Evolutionary conservation across 2,888 invertebrate genomes (phyloP), one percentile per base, ranked within the genome.

Genomic region (Calameuta pallipes): DNA sequence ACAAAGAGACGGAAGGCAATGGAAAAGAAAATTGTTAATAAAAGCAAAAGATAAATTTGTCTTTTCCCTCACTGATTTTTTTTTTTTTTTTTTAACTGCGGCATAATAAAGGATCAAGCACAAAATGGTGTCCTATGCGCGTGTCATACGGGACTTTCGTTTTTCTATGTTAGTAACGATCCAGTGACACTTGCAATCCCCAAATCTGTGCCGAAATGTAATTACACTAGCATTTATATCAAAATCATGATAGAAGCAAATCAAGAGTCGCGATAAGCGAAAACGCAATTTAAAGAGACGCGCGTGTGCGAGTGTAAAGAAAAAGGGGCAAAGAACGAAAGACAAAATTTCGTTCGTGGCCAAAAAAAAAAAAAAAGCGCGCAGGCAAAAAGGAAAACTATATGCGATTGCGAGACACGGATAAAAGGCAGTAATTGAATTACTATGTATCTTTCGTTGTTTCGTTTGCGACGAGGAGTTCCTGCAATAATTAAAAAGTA

Each of bases 401-500:
- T 31, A 9, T 23, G 2, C 23, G 23, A 2, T 9, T 56, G 41
- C 41, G 15, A 23, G 41, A 23, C 23, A 23, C 1, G 23, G 41
- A 6, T 56, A 41, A 15, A 1, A 41, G 15, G 15, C 15, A 23
- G 15, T 41, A 56, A 56, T 56, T 56, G 41, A 56, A 56, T 56
- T 56, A 56, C 23, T 56, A 56, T 56, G 23, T 56, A 15, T 23
- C 82, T 81, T 35, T 71, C 81, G 82, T 76, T 77, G 41, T 83
- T 82, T 71, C 76, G 76, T 79, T 83, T 70, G 75, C 71, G 75
- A 81, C 77, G 80, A 84, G 30, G 83, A 87, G 87, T 87, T 87
- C 87, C 87, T 87, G 83, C 82, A 73, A 74, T 80, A 81, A 75
- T 69, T 79, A 79, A 81, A 68, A 74, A 30, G 79, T 80, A 73